phyloP scores from a whole-genome alignment of 2,113 vertebrate genomes.

The Zosterops pallidus region DNA sequence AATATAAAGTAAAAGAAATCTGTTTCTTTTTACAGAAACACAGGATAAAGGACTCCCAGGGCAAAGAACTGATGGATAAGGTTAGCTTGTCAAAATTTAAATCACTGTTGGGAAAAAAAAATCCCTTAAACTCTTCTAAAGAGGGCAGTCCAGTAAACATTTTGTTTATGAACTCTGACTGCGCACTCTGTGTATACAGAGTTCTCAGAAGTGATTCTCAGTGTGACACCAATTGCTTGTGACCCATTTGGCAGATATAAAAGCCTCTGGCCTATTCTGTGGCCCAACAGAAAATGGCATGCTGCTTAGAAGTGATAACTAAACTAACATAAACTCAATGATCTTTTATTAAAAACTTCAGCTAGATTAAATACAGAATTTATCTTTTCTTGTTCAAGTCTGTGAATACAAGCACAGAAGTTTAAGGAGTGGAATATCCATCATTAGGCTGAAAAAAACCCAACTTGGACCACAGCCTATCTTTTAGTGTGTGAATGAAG shows the following conservation, averaged over 20 bases:
- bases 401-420: neutral
- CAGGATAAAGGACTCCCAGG: neutral
- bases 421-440: neutral
- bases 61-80: neutral
- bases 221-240: neutral
- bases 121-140: neutral
- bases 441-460: neutral
- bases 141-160: neutral
- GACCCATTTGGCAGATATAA: neutral
- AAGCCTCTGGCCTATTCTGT: neutral
- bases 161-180: neutral
- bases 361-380: neutral
- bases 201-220: neutral
- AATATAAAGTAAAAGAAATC: slow-evolving; percentile 17
- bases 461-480: neutral
- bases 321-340: neutral
- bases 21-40: neutral
- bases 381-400: neutral
- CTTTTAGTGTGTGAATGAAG: neutral
- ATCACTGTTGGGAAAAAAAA: neutral
- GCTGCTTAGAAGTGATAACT: neutral
- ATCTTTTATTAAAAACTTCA: neutral
- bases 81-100: neutral
- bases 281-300: neutral
- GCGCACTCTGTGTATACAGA: neutral